Evolutionary conservation across 1,140 invertebrate genomes (phyloP), one percentile per base, ranked within the genome.

Genomic region (Pectinophora gossypiella): DNA sequence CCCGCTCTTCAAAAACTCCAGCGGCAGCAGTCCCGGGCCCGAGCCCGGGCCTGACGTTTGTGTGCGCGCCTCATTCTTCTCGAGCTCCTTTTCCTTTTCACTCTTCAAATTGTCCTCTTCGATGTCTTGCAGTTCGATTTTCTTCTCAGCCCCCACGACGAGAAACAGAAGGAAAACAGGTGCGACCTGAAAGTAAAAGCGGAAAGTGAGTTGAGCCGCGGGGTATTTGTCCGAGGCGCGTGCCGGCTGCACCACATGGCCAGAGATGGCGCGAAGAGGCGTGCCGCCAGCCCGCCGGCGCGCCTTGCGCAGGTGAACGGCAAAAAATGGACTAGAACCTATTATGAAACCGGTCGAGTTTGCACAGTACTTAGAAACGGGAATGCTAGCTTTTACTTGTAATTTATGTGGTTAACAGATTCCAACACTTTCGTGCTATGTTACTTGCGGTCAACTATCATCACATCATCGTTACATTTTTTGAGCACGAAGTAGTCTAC

Each of bases 41-140:
- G 62, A 12, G 43, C 21, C n/a, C 36, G 55, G 13, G 13, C 47
- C 45, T 49, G 61, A 5, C 44, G 27, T 35, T 67, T 67, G 54
- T 61, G 67, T 46, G 23, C 54, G 32, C 19, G 35, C 22, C 19
- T 64, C 59, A 9, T 46, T 38, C 40, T 54, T 64, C 12, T 68
- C 62, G 7, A 54, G 12, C 0, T 64, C 61, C 18, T 61, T 85
- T 59, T 78, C 65, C 38, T 76, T 74, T 68, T 89, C 87, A 53
- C 81, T 88, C 27, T 82, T 86, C 21, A 89, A 62, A 47, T 87
- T 89, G 52, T 89, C 87, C 38, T 87, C 81, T 51, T 89, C 87
- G 12, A 89, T 89, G 59, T 89, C 87, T 62, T 89, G 79, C 20
- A 89, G 53, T 50, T 84, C 76, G 12, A 89, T 88, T 65, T 88